Conservation (phyloP, 1,140 invertebrate genomes). For the Euborellia annulipes region DNA sequence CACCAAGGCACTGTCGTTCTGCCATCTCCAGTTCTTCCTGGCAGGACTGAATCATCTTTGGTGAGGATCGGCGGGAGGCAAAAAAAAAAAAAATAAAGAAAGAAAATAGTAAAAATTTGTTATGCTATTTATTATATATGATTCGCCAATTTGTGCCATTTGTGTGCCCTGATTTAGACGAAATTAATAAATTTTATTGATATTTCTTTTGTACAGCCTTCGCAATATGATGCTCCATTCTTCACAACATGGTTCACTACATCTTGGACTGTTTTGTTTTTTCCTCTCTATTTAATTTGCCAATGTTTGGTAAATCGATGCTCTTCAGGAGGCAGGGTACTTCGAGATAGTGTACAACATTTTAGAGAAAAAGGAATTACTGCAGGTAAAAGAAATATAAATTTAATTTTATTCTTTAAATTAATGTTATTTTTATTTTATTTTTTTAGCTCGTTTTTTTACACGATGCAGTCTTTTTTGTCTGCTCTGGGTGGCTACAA, state of each 20-base stretch:
- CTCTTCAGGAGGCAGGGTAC: slow-evolving; percentile 52
- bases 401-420: not conserved
- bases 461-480: slow-evolving; percentile 75
- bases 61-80: no score
- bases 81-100: no score
- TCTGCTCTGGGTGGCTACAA: slow-evolving; percentile 78
- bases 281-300: slow-evolving; percentile 70
- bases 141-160: no score
- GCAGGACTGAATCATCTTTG: no score
- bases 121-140: no score
- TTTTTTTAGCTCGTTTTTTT: slow-evolving; percentile 69
- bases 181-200: no score
- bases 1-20: no score
- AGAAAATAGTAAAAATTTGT: no score
- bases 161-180: no score
- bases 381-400: slow-evolving; percentile 36
- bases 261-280: slow-evolving; percentile 82
- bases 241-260: slow-evolving; percentile 91
- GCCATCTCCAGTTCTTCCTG: no score
- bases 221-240: slow-evolving; percentile 71
- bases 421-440: not conserved
- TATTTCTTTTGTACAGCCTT: slow-evolving; percentile 35
- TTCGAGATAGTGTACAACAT: slow-evolving; percentile 60
- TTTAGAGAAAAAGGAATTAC: slow-evolving; percentile 78
- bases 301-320: slow-evolving; percentile 52